Base-by-base conservation (phyloP, 2,888 invertebrate species). In the Trileptium ribeirensis region DNA sequence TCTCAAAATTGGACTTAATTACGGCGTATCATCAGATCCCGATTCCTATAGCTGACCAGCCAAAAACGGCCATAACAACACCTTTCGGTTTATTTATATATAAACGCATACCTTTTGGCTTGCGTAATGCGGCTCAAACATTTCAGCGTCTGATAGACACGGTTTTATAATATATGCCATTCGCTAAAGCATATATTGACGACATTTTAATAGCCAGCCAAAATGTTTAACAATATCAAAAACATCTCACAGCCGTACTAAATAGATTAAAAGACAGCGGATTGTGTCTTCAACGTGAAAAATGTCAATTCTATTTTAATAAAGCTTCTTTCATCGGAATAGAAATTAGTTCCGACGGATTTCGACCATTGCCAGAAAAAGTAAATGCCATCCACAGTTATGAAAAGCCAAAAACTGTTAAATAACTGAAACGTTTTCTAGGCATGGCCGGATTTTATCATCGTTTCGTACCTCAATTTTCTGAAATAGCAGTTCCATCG, bases 31-130 rank as follows among this genome's bases (percentile, higher is more conserved):
- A 75, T 37, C 79, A 83, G 51, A 29, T 82, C 0, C 70, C 77
- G 34, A 70, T 84, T 0, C n/a, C 36, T 8, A 81, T 79, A 79
- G 67, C 77, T n/a, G 82, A 79, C 37, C 79, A 82, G 36, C 29
- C 39, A 15, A 81, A 84, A n/a, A 81, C 84, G 31, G 82, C 82
- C n/a, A 80, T 84, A 33, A 70, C 77, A 24, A 81, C 83, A 1
- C 74, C 81, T n/a, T 24, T 29, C 24, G 82, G 85, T 0, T 81
- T 82, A 37, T 85, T 79, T 34, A 78, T 83, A 34, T 84, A 81
- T 78, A 81, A 81, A 8, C 40, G 82, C n/a, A 81, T 85, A 79
- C 80, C 82, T 0, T 85, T 83, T 78, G 83, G 84, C 8, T 67
- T 85, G 0, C 81, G 82, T 1, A 83, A 82, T 34, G 83, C 83